Conservation (phyloP, 2,113 vertebrate species). For the Stegastes partitus region DNA sequence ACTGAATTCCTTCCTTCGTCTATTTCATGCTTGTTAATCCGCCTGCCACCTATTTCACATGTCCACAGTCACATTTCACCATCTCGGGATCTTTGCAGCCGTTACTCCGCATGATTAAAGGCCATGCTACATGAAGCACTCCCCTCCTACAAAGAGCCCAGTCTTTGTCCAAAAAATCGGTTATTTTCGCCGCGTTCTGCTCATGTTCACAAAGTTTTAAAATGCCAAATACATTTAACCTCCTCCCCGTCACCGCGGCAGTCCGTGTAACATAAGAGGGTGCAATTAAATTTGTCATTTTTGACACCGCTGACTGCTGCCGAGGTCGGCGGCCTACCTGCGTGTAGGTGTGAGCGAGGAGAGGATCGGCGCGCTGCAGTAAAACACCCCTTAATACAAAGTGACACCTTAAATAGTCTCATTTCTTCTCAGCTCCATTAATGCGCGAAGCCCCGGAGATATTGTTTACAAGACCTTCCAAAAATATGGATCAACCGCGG, state of each 20-base stretch:
- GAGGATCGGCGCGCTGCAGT: not conserved
- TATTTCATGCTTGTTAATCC: too few relatives aligned
- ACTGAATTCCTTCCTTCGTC: too few relatives aligned
- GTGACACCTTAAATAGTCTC: slow-evolving; percentile 56
- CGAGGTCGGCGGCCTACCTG: slow-evolving; percentile 22
- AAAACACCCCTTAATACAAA: slow-evolving; percentile 36
- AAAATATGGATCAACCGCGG: slow-evolving; percentile 35
- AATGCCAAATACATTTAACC: not conserved
- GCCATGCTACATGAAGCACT: too few relatives aligned
- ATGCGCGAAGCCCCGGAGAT: slow-evolving; percentile 41
- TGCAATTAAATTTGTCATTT: slow-evolving; percentile 55
- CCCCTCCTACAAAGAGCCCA: too few relatives aligned
- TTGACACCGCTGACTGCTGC: slow-evolving; percentile 37
- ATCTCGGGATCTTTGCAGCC: too few relatives aligned
- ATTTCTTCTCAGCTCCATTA: slow-evolving; percentile 36
- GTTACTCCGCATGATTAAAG: too few relatives aligned
- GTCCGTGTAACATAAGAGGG: slow-evolving; percentile 22
- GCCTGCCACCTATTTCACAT: too few relatives aligned
- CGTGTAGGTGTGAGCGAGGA: slow-evolving; percentile 35
- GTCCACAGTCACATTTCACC: too few relatives aligned
- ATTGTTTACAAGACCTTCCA: slow-evolving; percentile 36
- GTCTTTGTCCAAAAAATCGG: not conserved
- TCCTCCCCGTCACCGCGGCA: not conserved
- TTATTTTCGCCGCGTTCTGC: not conserved
- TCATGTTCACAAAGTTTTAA: slow-evolving; percentile 13